Evolutionary conservation across 2,797 vertebrate species (phyloP), one percentile per base, ranked within the genome.

Genomic region (Acanthornis magna): DNA sequence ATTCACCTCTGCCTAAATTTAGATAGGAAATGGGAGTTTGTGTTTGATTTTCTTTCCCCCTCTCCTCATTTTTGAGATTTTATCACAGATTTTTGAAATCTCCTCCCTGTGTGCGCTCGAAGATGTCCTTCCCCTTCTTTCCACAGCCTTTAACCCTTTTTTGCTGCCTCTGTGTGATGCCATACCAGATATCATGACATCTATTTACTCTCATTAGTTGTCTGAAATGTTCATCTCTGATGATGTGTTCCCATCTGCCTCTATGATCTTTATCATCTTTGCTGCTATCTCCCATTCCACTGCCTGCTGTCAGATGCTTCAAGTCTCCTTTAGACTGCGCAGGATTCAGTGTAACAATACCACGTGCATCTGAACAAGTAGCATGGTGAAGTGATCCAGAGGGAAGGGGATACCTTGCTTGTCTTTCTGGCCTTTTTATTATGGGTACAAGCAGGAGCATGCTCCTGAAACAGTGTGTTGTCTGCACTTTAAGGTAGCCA

Each of bases 161-260:
- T 76, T 88, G 9, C 57, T 84, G 6, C 26, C 21, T 53, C 20
- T 89, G 25, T 40, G 36, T 43, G 75, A 47, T 43, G 10, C 23
- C 13, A 7, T 40, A 40, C 25, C 45, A 58, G 48, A 38, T 0
- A 0, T 48, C 40, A 20, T 50, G 25, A 55, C 48, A 85, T 5
- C 7, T 60, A 32, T 60, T 32, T 87, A 21, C 1, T 4, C 22
- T 79, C 13, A 6, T 48, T 70, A n/a, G 5, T 20, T 60, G 54
- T 60, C 34, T 70, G 62, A 78, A 86, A 62, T 30, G 7, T 70
- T 81, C 6, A 11, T 73, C 36, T 62, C 6, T 7, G 30, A 62
- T 79, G 26, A 48, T 55, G 47, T 79, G 21, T 74, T 54, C 88
- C 25, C n/a, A 17, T 72, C 51, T 58, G 21, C 9, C 62, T 73